A percentile compares a stretch with the other conserved stretches of the same genome.
phyloP scores from a whole-genome alignment of 1,140 invertebrate species.

The Maconellicoccus hirsutus region DNA sequence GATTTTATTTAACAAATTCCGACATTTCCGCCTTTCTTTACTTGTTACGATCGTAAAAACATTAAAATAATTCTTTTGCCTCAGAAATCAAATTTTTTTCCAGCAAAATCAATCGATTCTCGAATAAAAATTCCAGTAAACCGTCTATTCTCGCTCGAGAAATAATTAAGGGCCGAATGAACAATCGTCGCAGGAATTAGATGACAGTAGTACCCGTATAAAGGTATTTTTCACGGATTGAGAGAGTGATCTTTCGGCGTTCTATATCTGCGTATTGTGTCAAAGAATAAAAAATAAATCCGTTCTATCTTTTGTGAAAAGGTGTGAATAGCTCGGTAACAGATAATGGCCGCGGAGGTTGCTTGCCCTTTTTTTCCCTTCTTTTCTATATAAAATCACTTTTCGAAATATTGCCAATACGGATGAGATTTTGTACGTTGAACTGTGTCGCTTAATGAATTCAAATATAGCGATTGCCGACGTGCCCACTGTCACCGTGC shows the following conservation, averaged over 20 bases:
- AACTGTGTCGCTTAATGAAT: no score
- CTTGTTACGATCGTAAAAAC: no score
- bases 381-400: constrained; percentile 3
- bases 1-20: no score
- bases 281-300: constrained; percentile 16
- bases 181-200: not conserved
- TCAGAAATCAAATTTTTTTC: no score
- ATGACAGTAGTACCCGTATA: constrained; percentile 15
- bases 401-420: not conserved
- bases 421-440: no score
- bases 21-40: no score
- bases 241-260: constrained; percentile 11
- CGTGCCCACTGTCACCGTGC: no score
- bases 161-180: not conserved
- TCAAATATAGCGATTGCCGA: no score
- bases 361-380: not conserved
- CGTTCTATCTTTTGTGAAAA: constrained; percentile 21
- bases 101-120: no score
- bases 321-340: constrained; percentile 18
- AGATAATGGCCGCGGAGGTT: constrained; percentile 6
- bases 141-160: not conserved
- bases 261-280: constrained; percentile 1
- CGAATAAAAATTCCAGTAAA: not conserved
- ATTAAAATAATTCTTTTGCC: no score
- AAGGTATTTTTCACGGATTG: constrained; percentile 16